These are phyloP conservation scores for Andrena trimmerana DNA, from an alignment of 2,888 invertebrate species.

Conservation along the genomic window DNA sequence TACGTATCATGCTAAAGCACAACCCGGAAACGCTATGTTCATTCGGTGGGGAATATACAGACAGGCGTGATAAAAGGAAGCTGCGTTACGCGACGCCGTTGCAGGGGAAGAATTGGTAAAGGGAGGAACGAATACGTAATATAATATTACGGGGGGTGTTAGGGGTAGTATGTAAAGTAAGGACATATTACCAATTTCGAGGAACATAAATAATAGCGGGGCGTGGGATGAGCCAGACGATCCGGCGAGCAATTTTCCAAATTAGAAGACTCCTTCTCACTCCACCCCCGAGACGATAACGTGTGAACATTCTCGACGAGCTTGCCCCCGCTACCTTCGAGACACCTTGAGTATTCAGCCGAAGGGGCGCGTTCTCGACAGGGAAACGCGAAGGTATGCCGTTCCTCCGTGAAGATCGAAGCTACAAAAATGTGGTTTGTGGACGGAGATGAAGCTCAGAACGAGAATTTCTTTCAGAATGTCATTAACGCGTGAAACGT, in stretches of 20 bases:
- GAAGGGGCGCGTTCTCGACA: conserved; percentile 28
- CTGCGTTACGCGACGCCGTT: conserved; percentile 13
- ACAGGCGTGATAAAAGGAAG: conserved; percentile 12
- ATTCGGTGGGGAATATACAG: not conserved
- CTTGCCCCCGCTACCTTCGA: conserved; percentile 19
- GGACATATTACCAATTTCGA: conserved; percentile 63
- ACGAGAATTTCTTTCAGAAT: conserved; percentile 8
- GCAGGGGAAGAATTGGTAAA: conserved; percentile 35
- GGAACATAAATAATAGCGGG: conserved; percentile 59
- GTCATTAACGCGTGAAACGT: not conserved
- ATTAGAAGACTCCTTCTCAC: conserved; percentile 55
- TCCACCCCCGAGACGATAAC: conserved; percentile 37
- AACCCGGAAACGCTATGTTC: conserved; percentile 17
- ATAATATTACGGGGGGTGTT: conserved; percentile 54
- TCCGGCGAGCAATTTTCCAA: conserved; percentile 59
- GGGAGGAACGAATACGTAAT: conserved; percentile 58
- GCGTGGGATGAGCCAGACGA: conserved; percentile 48
- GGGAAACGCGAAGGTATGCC: conserved; percentile 33
- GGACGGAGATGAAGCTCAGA: not conserved
- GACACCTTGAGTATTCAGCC: conserved; percentile 49
- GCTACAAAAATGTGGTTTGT: conserved; percentile 35
- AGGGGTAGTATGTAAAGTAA: conserved; percentile 59
- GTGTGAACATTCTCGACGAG: conserved; percentile 63
- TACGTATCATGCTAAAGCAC: not conserved
- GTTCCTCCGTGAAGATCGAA: not conserved